phyloP scores from a whole-genome alignment of 2,113 vertebrate genomes.

The Megalops atlanticus region DNA sequence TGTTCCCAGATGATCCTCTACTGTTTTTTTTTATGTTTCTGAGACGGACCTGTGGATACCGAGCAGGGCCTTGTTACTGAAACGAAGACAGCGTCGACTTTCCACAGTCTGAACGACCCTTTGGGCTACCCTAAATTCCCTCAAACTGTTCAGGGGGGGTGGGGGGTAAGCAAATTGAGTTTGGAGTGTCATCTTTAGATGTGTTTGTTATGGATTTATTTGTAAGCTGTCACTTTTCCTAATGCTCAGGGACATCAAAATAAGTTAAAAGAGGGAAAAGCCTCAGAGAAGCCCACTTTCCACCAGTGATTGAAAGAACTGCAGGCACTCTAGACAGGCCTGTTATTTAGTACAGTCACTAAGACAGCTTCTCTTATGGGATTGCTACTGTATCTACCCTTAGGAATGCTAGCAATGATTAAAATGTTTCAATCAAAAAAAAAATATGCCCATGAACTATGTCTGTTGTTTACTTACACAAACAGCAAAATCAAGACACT shows the following conservation, averaged over 20 bases:
- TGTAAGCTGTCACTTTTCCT: slow-evolving; percentile 81
- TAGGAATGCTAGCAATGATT: slow-evolving; percentile 39
- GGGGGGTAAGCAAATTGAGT: slow-evolving; percentile 72
- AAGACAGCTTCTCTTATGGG: slow-evolving; percentile 73
- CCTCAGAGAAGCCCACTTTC: slow-evolving; percentile 74
- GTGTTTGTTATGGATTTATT: slow-evolving; percentile 83
- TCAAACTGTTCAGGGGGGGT: slow-evolving; percentile 56
- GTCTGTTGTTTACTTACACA: slow-evolving; percentile 56
- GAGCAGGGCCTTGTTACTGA: slow-evolving; percentile 45
- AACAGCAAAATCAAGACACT: slow-evolving; percentile 57
- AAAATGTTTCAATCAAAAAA: slow-evolving; percentile 59
- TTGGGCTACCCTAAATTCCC: slow-evolving; percentile 67
- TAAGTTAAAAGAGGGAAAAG: slow-evolving; percentile 69
- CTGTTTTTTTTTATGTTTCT: neutral
- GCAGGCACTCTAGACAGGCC: slow-evolving; percentile 65
- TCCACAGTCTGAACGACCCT: slow-evolving; percentile 64
- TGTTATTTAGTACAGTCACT: slow-evolving; percentile 74
- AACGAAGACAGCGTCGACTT: slow-evolving; percentile 66
- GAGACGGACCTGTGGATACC: neutral
- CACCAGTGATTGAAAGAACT: slow-evolving; percentile 70
- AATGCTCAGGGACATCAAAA: slow-evolving; percentile 79
- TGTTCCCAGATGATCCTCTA: neutral
- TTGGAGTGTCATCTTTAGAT: slow-evolving; percentile 69
- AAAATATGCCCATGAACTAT: slow-evolving; percentile 69
- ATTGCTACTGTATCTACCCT: slow-evolving; percentile 59